Evolutionary conservation across 2,113 vertebrate genomes (phyloP).

Genomic region (Corythornis vintsioides): DNA sequence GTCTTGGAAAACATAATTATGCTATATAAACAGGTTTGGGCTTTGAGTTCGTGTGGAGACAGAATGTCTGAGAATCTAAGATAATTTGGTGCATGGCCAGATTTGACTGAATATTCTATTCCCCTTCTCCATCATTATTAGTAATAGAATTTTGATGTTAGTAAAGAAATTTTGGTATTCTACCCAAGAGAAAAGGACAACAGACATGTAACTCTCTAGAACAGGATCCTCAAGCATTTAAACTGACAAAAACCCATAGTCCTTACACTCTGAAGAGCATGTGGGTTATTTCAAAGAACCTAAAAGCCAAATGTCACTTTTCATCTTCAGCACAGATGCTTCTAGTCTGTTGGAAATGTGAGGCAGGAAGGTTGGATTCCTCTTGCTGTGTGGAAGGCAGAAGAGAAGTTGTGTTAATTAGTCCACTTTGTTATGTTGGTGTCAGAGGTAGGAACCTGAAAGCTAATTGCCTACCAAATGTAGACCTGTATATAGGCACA

Average conservation of each 20-base stretch:
- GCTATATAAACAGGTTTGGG: not conserved
- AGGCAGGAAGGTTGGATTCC: not conserved
- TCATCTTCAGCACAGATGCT: not conserved
- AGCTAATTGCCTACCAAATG: not conserved
- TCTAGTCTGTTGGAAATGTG: not conserved
- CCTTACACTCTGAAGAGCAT: not conserved
- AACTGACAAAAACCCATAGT: not conserved
- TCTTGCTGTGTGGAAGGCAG: not conserved
- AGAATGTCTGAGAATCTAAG: not conserved
- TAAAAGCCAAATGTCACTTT: slow-evolving; percentile 1
- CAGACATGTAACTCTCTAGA: not conserved
- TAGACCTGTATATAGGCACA: fast-evolving
- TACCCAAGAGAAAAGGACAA: not conserved
- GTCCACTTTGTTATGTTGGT: not conserved
- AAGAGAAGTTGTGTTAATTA: not conserved
- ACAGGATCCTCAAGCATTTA: not conserved
- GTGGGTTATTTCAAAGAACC: not conserved
- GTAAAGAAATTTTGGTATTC: not conserved
- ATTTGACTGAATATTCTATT: not conserved
- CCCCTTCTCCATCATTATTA: slow-evolving; percentile 2
- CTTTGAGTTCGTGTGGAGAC: not conserved
- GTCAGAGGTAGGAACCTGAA: not conserved
- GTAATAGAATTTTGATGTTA: not conserved
- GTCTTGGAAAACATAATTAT: not conserved
- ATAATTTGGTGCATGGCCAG: not conserved